These are phyloP conservation scores for Siderastrea siderea DNA, from an alignment of 92 coral and sea anemone species.

Conservation along the genomic window DNA sequence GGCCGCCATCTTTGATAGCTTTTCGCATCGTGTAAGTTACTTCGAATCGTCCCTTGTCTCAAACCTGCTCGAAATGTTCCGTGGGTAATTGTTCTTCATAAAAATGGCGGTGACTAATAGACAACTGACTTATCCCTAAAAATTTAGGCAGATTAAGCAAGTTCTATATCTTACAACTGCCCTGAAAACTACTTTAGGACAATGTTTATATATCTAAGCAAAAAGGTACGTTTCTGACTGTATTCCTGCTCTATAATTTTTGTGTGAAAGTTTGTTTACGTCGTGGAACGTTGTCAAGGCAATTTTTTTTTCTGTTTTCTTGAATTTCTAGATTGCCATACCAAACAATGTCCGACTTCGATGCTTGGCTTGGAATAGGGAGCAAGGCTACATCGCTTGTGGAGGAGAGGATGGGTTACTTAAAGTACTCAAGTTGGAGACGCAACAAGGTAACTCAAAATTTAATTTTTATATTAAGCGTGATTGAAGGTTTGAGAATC, in stretches of 20 bases:
- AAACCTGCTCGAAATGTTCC: constrained; percentile 2
- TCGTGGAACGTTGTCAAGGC: constrained; percentile 36
- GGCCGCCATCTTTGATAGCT: constrained; percentile 16
- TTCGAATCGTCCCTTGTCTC: background rate
- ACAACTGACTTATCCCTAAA: too few species aligned
- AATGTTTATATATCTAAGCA: constrained; percentile 97
- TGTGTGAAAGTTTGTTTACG: constrained; percentile 27
- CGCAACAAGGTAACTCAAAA: constrained; percentile 81
- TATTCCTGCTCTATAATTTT: background rate
- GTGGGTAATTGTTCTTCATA: constrained; percentile 11
- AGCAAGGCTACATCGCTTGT: constrained; percentile 96
- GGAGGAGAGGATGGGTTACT: constrained; percentile 98
- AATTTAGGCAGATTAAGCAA: background rate
- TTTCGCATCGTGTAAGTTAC: background rate
- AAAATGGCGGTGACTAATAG: constrained; percentile 18
- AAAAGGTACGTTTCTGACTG: constrained; percentile 79
- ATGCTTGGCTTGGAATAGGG: constrained; percentile 97
- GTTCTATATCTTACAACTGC: background rate
- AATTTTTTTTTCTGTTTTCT: background rate
- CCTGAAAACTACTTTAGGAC: background rate
- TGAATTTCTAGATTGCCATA: constrained; percentile 87
- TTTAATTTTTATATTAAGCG: too few species aligned
- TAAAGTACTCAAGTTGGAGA: constrained; percentile 91
- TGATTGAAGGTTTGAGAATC: too few species aligned
- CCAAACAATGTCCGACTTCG: constrained; percentile 94